Conservation (phyloP, 2,113 vertebrate genomes). For the Saccopteryx leptura region DNA sequence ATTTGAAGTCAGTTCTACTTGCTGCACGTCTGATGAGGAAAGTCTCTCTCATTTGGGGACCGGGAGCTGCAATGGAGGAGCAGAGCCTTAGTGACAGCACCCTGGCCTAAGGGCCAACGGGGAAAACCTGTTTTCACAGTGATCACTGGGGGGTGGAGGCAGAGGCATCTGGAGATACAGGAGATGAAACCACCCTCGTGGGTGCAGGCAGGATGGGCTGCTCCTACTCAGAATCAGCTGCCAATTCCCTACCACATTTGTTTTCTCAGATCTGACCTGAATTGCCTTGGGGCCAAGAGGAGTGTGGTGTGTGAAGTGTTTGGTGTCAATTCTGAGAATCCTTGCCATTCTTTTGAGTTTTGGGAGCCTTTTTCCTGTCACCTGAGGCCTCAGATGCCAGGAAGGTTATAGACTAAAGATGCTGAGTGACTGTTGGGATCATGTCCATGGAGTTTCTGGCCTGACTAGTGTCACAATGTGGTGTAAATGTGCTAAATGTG, state of each 20-base stretch:
- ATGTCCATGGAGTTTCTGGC: background rate
- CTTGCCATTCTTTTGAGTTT: background rate
- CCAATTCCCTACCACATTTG: accelerated
- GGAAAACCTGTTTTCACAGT: background rate
- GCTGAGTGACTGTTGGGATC: background rate
- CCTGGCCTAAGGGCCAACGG: accelerated
- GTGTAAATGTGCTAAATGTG: background rate
- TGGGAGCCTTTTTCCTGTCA: background rate
- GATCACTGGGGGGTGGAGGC: accelerated
- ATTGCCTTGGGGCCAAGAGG: background rate
- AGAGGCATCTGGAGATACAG: too few relatives aligned
- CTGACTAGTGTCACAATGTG: background rate
- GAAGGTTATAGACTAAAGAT: background rate
- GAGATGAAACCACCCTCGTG: accelerated
- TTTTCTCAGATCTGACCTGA: background rate
- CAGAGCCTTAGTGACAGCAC: conserved; percentile 26
- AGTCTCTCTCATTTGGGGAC: background rate
- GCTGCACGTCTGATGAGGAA: conserved; percentile 31
- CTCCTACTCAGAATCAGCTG: accelerated
- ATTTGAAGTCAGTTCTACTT: background rate
- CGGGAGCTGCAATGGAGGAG: conserved; percentile 84
- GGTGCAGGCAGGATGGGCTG: accelerated
- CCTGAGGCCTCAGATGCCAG: background rate
- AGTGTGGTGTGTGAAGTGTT: too few relatives aligned
- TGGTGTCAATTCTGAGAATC: background rate